Evolutionary conservation across 2,888 invertebrate genomes (phyloP).

Genomic region (Oscheius sp.): DNA sequence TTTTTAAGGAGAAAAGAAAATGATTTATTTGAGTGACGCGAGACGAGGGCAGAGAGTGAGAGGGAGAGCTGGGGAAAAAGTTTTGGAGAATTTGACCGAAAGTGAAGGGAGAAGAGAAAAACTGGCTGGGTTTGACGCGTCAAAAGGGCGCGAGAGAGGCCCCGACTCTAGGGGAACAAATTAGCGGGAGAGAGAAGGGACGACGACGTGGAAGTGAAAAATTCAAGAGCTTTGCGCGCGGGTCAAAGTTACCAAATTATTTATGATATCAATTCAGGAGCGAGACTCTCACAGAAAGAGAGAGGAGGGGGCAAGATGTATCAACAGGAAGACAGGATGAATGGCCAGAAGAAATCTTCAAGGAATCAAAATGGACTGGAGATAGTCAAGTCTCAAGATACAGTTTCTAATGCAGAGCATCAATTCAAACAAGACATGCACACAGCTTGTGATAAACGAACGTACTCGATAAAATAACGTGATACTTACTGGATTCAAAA

Average conservation of each 20-base stretch:
- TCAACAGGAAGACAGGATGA: slow-evolving; percentile 9
- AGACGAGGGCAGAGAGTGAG: background rate
- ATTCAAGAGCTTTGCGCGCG: slow-evolving; percentile 34
- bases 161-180: slow-evolving; percentile 11
- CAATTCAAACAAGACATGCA: no score
- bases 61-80: background rate
- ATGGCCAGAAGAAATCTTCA: background rate
- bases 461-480: no score
- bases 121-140: no score
- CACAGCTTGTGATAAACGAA: no score
- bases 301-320: background rate
- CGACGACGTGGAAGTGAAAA: slow-evolving; percentile 29
- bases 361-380: no score
- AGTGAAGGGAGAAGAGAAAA: slow-evolving; percentile 16
- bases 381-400: no score
- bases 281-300: slow-evolving; percentile 8
- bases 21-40: background rate
- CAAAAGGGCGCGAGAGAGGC: background rate
- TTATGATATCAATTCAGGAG: slow-evolving; percentile 33
- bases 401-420: no score
- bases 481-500: no score
- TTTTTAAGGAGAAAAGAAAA: slow-evolving; percentile 9
- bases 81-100: background rate
- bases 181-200: slow-evolving; percentile 30
- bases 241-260: slow-evolving; percentile 32